Conservation (phyloP, 1,140 invertebrate genomes). For the Babylonia areolata region DNA sequence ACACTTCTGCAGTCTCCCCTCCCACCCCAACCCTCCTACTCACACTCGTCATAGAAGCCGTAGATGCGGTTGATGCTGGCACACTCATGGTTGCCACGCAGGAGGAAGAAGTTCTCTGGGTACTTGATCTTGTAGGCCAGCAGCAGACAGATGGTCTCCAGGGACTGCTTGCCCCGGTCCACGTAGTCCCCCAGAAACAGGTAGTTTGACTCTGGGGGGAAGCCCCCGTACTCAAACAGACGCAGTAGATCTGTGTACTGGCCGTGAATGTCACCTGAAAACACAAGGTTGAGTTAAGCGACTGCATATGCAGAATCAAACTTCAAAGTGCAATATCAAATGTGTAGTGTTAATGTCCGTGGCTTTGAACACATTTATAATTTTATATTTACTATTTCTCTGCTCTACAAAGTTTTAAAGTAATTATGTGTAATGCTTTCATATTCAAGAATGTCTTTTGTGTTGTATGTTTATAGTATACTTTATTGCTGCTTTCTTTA, state of each 20-base stretch:
- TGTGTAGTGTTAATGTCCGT: no score
- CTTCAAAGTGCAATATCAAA: no score
- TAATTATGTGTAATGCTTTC: no score
- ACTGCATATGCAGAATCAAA: no score
- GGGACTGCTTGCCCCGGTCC: slow-evolving; percentile 80
- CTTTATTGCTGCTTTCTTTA: no score
- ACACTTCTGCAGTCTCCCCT: no score
- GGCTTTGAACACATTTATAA: no score
- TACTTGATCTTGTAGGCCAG: slow-evolving; percentile 77
- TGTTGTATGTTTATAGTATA: no score
- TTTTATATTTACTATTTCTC: no score
- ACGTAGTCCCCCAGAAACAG: slow-evolving; percentile 79
- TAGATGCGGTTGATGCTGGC: slow-evolving; percentile 82
- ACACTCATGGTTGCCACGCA: slow-evolving; percentile 83
- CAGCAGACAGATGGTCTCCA: slow-evolving; percentile 78
- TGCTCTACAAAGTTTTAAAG: no score
- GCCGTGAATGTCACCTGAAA: slow-evolving; percentile 80
- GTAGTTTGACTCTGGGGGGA: slow-evolving; percentile 80
- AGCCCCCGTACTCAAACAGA: slow-evolving; percentile 80
- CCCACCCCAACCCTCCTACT: slow-evolving; percentile 46
- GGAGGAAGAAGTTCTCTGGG: slow-evolving; percentile 82
- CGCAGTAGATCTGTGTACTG: slow-evolving; percentile 80
- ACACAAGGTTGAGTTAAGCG: no score
- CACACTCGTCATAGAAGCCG: slow-evolving; percentile 78
- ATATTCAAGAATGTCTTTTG: no score